Conservation (phyloP, 1,140 invertebrate species). For the Drosophila nikananu region DNA sequence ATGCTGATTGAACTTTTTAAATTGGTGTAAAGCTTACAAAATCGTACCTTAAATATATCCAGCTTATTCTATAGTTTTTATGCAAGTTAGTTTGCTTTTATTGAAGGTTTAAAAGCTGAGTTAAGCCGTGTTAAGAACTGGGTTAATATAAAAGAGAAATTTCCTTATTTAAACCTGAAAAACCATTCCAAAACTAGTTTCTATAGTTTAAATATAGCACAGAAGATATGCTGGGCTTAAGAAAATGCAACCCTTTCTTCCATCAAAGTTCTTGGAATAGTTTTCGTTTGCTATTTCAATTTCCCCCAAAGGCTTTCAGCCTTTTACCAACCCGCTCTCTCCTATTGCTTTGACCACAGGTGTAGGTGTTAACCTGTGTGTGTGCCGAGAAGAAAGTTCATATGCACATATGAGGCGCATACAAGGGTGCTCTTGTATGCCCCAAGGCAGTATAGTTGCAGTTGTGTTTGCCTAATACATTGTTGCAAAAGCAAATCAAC, state of each 20-base stretch:
- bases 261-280: background rate
- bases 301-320: background rate
- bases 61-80: too few species aligned
- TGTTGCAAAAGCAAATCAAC: slow-evolving; percentile 57
- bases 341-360: slow-evolving; percentile 22
- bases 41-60: background rate
- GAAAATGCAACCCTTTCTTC: background rate
- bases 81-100: background rate
- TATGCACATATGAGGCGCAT: background rate
- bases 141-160: too few species aligned
- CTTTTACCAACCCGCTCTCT: background rate
- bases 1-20: background rate
- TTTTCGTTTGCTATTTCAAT: background rate
- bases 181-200: background rate
- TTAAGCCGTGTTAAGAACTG: background rate
- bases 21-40: too few species aligned
- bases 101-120: too few species aligned
- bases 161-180: background rate
- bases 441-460: slow-evolving; percentile 39
- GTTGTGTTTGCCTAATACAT: slow-evolving; percentile 58
- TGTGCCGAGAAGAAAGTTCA: slow-evolving; percentile 24
- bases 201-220: background rate
- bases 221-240: background rate
- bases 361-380: slow-evolving; percentile 10
- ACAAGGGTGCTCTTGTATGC: slow-evolving; percentile 13